These are phyloP conservation scores for Eulithis prunata DNA, from an alignment of 2,888 invertebrate species.

Conservation along the genomic window DNA sequence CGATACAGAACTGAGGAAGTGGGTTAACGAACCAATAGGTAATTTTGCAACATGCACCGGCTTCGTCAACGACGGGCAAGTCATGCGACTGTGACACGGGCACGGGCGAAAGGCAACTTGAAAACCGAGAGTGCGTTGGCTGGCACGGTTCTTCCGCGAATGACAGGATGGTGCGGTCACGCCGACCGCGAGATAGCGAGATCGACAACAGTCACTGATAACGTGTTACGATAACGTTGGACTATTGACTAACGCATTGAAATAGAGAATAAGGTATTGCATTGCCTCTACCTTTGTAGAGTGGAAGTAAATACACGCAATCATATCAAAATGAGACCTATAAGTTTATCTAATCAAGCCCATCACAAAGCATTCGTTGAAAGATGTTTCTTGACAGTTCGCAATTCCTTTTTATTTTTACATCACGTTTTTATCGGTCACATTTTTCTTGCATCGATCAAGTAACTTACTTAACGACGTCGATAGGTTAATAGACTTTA, in stretches of 20 bases:
- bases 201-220: constrained; percentile 74
- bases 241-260: constrained; percentile 53
- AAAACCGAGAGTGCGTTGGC: constrained; percentile 77
- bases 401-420: not conserved
- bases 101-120: constrained; percentile 73
- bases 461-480: not conserved
- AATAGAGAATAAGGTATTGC: constrained; percentile 10
- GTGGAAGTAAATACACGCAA: constrained; percentile 2
- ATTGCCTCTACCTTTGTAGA: constrained; percentile 18
- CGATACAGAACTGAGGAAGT: constrained; percentile 61
- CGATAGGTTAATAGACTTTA: not conserved
- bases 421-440: constrained; percentile 10
- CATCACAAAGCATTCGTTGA: constrained; percentile 8
- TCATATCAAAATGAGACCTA: constrained; percentile 10
- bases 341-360: constrained; percentile 8
- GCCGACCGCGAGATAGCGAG: constrained; percentile 73
- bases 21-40: constrained; percentile 74
- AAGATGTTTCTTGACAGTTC: not conserved
- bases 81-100: constrained; percentile 64
- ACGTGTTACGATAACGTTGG: constrained; percentile 64
- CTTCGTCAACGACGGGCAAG: constrained; percentile 61
- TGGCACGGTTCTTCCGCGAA: constrained; percentile 74
- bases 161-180: constrained; percentile 70
- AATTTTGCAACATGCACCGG: constrained; percentile 74
- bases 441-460: not conserved